A percentile compares a stretch with the other conserved stretches of the same genome.
phyloP scores from a whole-genome alignment of 2,888 invertebrate genomes.

The Ryuthela nishihirai region DNA sequence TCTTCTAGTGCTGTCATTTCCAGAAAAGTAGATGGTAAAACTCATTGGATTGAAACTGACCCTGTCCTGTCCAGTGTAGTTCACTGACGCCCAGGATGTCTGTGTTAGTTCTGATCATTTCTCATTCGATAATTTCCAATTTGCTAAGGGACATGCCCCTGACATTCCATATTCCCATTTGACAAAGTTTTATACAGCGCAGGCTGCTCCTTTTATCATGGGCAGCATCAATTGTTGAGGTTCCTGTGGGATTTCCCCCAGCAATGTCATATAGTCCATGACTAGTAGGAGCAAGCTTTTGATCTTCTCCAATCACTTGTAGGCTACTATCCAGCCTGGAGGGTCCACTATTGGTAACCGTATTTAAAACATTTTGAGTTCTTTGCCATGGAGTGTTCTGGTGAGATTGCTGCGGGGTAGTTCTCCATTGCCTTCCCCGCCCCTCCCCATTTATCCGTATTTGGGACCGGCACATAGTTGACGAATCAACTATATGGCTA shows the following conservation, averaged over 20 bases:
- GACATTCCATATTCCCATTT: slow-evolving; percentile 1
- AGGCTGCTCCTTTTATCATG: background rate
- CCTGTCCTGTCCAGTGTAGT: slow-evolving; percentile 2
- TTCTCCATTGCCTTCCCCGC: background rate
- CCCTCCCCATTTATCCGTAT: background rate
- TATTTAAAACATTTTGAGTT: background rate
- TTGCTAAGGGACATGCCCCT: background rate
- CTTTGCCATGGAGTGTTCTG: background rate
- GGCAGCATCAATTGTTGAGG: background rate
- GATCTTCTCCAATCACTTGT: background rate
- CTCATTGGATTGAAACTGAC: background rate
- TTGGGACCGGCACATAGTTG: background rate
- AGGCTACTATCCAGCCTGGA: background rate
- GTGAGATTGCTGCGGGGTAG: background rate
- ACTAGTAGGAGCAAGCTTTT: background rate
- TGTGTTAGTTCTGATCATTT: background rate
- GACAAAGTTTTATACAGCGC: background rate
- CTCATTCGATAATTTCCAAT: too few species aligned
- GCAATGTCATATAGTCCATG: background rate
- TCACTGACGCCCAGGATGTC: slow-evolving; percentile 6
- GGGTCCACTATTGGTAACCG: background rate
- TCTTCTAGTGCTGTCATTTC: background rate
- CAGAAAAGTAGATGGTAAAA: background rate
- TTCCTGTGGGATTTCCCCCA: background rate
- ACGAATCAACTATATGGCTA: background rate